Conservation (phyloP, 2,888 invertebrate species). For the Emmelina monodactyla region DNA sequence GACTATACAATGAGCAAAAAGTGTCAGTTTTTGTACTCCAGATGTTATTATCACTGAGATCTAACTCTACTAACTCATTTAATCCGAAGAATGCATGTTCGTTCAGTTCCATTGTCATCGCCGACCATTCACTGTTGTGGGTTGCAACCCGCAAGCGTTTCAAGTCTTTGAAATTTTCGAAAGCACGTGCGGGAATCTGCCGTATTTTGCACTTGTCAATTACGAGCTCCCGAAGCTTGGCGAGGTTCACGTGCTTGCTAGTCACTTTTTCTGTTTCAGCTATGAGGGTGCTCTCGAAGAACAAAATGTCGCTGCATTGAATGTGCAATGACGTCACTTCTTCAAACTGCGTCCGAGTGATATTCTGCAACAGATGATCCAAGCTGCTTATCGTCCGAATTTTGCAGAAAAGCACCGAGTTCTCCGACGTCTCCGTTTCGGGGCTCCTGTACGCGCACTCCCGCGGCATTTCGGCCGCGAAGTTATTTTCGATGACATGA, state of each 20-base stretch:
- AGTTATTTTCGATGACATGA: slow-evolving; percentile 45
- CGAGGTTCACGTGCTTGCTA: slow-evolving; percentile 64
- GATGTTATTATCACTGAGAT: slow-evolving; percentile 79
- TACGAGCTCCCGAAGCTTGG: slow-evolving; percentile 73
- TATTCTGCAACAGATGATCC: slow-evolving; percentile 72
- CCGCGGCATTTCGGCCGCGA: slow-evolving; percentile 64
- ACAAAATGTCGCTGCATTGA: slow-evolving; percentile 77
- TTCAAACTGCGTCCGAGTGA: slow-evolving; percentile 70
- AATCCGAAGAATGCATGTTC: slow-evolving; percentile 74
- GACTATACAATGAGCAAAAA: slow-evolving; percentile 75
- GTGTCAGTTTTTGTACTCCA: slow-evolving; percentile 77
- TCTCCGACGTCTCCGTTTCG: slow-evolving; percentile 62
- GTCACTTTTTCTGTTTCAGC: slow-evolving; percentile 46
- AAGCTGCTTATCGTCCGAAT: slow-evolving; percentile 76
- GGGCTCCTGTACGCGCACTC: slow-evolving; percentile 76
- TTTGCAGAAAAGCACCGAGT: slow-evolving; percentile 71
- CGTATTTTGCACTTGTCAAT: slow-evolving; percentile 81
- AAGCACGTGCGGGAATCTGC: slow-evolving; percentile 74
- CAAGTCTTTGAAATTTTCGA: slow-evolving; percentile 73
- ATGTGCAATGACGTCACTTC: slow-evolving; percentile 73
- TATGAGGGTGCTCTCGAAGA: slow-evolving; percentile 75
- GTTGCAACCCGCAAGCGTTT: slow-evolving; percentile 74
- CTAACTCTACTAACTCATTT: slow-evolving; percentile 71
- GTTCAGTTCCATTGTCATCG: slow-evolving; percentile 77
- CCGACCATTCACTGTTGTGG: slow-evolving; percentile 81